These are phyloP conservation scores for Cephus sareptanus DNA, from an alignment of 2,888 invertebrate genomes.

Conservation along the genomic window DNA sequence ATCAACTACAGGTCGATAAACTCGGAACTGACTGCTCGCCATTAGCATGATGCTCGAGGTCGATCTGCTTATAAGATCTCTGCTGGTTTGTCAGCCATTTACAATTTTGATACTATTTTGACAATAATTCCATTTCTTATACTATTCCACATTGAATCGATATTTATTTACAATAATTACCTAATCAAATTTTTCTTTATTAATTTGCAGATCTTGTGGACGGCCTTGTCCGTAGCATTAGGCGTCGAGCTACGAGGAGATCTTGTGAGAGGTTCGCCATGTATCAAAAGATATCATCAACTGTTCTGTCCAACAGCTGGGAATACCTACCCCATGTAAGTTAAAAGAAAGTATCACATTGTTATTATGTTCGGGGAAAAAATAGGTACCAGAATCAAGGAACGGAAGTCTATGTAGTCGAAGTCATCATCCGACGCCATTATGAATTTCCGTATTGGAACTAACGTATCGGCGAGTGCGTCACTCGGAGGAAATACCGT, in stretches of 20 bases:
- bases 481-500: not conserved
- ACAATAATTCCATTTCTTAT: too few species aligned
- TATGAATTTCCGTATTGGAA: not conserved
- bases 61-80: not conserved
- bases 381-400: not conserved
- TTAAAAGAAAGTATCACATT: constrained; percentile 35
- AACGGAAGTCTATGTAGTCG: not conserved
- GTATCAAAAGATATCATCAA: constrained; percentile 89
- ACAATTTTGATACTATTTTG: not conserved
- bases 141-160: not conserved
- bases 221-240: constrained; percentile 86
- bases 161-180: not conserved
- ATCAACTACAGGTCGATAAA: constrained; percentile 23
- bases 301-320: constrained; percentile 93
- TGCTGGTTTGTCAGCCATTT: not conserved
- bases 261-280: constrained; percentile 88
- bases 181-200: not conserved
- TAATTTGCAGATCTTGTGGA: constrained; percentile 84
- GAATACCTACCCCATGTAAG: constrained; percentile 91
- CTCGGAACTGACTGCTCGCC: constrained; percentile 24
- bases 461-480: not conserved
- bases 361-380: not conserved
- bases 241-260: constrained; percentile 90
- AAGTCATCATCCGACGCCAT: not conserved
- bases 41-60: constrained; percentile 33